These are phyloP conservation scores for Trichogramma dendrolimi DNA, from an alignment of 2,888 invertebrate genomes.

Conservation along the genomic window DNA sequence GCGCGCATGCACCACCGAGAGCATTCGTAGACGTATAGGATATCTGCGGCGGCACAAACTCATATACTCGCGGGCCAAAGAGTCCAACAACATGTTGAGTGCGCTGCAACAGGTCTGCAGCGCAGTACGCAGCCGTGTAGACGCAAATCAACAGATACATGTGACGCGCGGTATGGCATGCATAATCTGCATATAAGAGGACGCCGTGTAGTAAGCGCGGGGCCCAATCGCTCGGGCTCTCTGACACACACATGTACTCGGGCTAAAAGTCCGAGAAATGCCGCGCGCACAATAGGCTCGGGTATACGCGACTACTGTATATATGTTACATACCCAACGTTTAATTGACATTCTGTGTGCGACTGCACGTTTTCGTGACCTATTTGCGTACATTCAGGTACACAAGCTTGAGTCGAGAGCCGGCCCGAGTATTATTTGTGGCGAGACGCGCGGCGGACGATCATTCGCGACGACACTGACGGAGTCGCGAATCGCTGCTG, in stretches of 20 bases:
- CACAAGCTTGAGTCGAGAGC: neutral
- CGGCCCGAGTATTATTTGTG: neutral
- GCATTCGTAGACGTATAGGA: neutral
- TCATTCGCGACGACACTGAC: neutral
- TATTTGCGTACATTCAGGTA: conserved; percentile 9
- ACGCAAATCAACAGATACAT: too few relatives aligned
- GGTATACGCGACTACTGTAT: neutral
- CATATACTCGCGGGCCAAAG: neutral
- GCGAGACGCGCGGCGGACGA: neutral
- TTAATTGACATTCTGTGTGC: conserved; percentile 23
- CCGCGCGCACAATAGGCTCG: conserved; percentile 14
- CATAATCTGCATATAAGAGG: too few relatives aligned
- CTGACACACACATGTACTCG: neutral
- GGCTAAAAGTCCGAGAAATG: neutral
- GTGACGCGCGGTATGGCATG: too few relatives aligned
- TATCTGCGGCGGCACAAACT: neutral
- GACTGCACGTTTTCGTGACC: conserved; percentile 25
- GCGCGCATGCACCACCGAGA: neutral
- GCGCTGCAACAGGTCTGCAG: too few relatives aligned
- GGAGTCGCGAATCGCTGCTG: neutral
- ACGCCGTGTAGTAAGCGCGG: too few relatives aligned
- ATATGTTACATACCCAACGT: neutral
- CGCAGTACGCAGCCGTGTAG: too few relatives aligned
- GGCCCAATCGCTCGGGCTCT: too few relatives aligned
- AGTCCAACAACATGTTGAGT: too few relatives aligned